Evolutionary conservation across 1,140 invertebrate genomes (phyloP).

Genomic region (Alviniconcha marisindica): DNA sequence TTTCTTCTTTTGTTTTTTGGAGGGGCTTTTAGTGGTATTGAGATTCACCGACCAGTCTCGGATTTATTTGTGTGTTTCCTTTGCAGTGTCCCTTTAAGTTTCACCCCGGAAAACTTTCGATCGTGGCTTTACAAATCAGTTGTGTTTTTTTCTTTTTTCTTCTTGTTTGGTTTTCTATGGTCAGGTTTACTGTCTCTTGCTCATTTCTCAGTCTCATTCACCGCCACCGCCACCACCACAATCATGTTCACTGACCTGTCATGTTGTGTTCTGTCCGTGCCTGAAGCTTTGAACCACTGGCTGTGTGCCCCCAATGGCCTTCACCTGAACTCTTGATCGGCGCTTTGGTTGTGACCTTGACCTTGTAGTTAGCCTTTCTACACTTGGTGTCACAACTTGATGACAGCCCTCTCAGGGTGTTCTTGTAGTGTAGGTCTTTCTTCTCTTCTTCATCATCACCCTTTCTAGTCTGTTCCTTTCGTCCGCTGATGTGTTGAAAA

Average conservation of each 20-base stretch:
- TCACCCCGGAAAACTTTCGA: too few relatives aligned
- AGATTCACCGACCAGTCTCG: not conserved
- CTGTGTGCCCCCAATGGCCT: constrained; percentile 24
- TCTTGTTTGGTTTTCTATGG: not conserved
- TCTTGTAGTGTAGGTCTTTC: not conserved
- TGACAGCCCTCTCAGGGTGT: constrained; percentile 16
- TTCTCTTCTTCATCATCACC: not conserved
- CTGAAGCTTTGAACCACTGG: constrained; percentile 4
- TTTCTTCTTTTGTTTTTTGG: not conserved
- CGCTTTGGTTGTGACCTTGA: constrained; percentile 28
- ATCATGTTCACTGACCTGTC: not conserved
- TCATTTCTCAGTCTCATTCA: not conserved
- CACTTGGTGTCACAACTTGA: not conserved
- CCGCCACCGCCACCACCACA: not conserved
- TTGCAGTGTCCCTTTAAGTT: too few relatives aligned
- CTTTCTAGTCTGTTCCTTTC: not conserved
- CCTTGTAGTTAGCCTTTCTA: constrained; percentile 11
- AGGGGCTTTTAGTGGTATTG: not conserved
- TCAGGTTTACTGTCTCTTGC: not conserved
- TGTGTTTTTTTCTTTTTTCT: not conserved
- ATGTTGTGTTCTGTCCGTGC: not conserved
- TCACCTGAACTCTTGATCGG: constrained; percentile 12
- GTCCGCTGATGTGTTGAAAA: not conserved
- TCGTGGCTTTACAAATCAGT: too few relatives aligned
- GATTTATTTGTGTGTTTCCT: not conserved